phyloP scores from a whole-genome alignment of 2,888 invertebrate genomes.

The Lasioglossum zephyrum region DNA sequence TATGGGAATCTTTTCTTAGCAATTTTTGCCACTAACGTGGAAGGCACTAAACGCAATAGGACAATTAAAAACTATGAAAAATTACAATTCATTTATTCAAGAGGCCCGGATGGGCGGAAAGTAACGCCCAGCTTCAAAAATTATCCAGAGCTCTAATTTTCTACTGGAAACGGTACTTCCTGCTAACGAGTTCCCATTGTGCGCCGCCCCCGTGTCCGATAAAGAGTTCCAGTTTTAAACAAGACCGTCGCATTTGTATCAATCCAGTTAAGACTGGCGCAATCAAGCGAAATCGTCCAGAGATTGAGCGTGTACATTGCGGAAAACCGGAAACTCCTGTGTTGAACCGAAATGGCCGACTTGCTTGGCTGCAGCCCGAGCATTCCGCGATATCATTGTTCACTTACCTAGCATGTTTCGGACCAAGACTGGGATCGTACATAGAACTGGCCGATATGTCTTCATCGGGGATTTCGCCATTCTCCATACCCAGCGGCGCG shows the following conservation, averaged over 20 bases:
- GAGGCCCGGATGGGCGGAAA: neutral
- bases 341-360: constrained; percentile 53
- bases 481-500: constrained; percentile 81
- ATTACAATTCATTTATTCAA: neutral
- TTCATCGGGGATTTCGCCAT: constrained; percentile 82
- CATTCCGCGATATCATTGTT: constrained; percentile 73
- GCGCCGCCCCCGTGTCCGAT: neutral
- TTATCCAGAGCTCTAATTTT: neutral
- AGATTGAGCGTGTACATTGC: neutral
- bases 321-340: constrained; percentile 37
- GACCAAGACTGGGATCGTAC: constrained; percentile 82
- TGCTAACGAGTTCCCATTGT: constrained; percentile 17
- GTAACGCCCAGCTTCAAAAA: constrained; percentile 1
- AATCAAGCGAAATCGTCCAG: constrained; percentile 12
- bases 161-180: neutral
- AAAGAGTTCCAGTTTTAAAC: constrained; percentile 6
- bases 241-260: constrained; percentile 12
- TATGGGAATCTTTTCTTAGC: neutral
- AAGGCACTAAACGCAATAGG: rapidly evolving
- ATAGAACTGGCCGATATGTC: constrained; percentile 83
- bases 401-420: constrained; percentile 82
- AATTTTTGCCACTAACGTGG: neutral
- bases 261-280: constrained; percentile 2
- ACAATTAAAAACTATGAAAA: neutral
- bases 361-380: constrained; percentile 37